phyloP scores from a whole-genome alignment of 2,888 invertebrate species.

The Lycaena phlaeas region DNA sequence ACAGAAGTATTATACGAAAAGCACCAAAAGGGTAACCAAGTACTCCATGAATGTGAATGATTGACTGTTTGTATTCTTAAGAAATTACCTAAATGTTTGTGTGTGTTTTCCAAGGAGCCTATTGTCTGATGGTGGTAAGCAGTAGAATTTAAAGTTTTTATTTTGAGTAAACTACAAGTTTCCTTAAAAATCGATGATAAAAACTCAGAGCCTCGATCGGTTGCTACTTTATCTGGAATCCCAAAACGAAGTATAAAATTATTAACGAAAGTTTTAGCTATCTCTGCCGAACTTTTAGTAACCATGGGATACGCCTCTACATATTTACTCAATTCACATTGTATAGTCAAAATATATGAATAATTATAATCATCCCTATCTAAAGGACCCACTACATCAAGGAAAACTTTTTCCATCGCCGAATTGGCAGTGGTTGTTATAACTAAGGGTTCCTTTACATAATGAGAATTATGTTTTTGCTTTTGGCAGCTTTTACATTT shows the following conservation, averaged over 20 bases:
- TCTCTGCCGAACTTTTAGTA: background rate
- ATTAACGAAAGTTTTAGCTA: conserved; percentile 9
- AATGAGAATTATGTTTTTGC: conserved; percentile 5
- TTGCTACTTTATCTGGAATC: too few relatives aligned
- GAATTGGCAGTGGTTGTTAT: conserved; percentile 15
- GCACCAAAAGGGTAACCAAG: too few relatives aligned
- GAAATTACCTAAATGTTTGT: background rate
- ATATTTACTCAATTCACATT: conserved; percentile 17
- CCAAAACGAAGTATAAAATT: conserved; percentile 5
- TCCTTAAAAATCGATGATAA: too few relatives aligned
- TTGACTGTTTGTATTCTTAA: too few relatives aligned
- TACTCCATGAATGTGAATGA: too few relatives aligned
- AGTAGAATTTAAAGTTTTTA: background rate
- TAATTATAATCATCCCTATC: conserved; percentile 15
- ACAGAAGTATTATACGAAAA: background rate
- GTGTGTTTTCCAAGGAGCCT: background rate
- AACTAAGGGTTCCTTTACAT: conserved; percentile 11
- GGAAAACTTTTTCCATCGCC: conserved; percentile 16
- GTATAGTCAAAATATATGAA: conserved; percentile 16
- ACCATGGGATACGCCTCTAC: conserved; percentile 10
- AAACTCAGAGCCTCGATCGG: too few relatives aligned
- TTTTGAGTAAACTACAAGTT: background rate
- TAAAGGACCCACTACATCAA: conserved; percentile 16
- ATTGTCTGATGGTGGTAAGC: background rate
- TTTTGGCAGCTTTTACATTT: conserved; percentile 14